Percentiles rank a stretch among this genome's conserved stretches.
Conservation (phyloP, 2,113 vertebrate genomes). For the Otus sunia region DNA sequence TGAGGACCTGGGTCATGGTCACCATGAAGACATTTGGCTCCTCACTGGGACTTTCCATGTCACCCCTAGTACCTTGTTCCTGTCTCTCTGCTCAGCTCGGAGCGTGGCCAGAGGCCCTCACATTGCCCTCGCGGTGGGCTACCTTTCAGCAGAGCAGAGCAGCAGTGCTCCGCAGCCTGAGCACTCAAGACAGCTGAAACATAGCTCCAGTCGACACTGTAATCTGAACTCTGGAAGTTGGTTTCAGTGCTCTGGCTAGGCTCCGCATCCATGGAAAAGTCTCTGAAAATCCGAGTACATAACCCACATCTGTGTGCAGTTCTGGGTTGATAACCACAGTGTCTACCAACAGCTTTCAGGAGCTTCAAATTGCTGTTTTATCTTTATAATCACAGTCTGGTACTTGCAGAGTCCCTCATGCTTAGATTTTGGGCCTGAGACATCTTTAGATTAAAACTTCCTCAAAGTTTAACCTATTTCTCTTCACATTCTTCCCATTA, state of each 20-base stretch:
- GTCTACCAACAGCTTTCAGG: not conserved
- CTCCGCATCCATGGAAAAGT: not conserved
- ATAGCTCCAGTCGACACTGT: fast-evolving
- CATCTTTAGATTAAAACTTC: not conserved
- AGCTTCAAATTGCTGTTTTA: not conserved
- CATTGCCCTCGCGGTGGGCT: fast-evolving
- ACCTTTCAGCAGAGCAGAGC: not conserved
- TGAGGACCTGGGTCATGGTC: not conserved
- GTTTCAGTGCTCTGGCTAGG: not conserved
- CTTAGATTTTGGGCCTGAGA: not conserved
- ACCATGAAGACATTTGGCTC: not conserved
- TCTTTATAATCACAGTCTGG: not conserved
- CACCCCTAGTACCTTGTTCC: not conserved
- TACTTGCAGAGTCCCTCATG: not conserved
- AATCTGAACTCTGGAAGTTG: not conserved
- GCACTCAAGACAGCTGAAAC: not conserved
- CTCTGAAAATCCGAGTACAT: not conserved
- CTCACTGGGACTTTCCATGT: not conserved
- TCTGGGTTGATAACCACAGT: not conserved
- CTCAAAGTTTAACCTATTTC: not conserved
- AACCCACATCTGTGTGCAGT: not conserved
- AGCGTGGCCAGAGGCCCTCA: not conserved
- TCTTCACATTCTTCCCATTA: not conserved
- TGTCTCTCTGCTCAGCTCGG: fast-evolving
- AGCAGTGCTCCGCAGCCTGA: not conserved